phyloP scores from a whole-genome alignment of 2,113 vertebrate genomes.

The Sarotherodon lohbergeri region DNA sequence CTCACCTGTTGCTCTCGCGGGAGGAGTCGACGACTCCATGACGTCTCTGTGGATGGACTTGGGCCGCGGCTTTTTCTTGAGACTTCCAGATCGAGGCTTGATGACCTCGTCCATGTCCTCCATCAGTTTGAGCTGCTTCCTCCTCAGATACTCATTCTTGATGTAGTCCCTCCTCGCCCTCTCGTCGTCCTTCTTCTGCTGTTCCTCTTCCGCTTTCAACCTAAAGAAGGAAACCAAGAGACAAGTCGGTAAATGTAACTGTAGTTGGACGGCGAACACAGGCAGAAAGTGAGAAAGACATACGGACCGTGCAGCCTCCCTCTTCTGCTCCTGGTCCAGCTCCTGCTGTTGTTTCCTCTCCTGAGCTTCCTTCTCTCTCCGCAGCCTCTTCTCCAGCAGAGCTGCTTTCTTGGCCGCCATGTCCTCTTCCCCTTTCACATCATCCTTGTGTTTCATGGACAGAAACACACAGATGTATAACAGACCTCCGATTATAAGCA shows the following conservation, averaged over 20 bases:
- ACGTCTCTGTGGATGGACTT: conserved; percentile 94
- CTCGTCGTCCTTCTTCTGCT: conserved; percentile 90
- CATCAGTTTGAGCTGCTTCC: conserved; percentile 93
- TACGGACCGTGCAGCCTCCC: conserved; percentile 83
- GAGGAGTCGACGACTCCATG: conserved; percentile 82
- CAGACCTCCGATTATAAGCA: not conserved
- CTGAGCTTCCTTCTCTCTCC: conserved; percentile 87
- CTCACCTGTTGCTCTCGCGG: conserved; percentile 82
- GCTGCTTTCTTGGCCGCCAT: conserved; percentile 93
- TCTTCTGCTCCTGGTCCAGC: conserved; percentile 87
- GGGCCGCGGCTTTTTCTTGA: conserved; percentile 90
- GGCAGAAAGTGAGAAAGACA: not conserved
- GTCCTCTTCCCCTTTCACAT: conserved; percentile 89
- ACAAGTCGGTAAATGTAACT: not conserved
- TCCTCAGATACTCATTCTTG: conserved; percentile 88
- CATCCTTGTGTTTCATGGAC: conserved; percentile 76
- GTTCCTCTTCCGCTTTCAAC: conserved; percentile 91
- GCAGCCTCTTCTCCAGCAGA: conserved; percentile 87
- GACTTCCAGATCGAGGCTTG: conserved; percentile 80
- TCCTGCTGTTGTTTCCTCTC: conserved; percentile 88
- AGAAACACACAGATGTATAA: not conserved
- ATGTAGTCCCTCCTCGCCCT: conserved; percentile 86
- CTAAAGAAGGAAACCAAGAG: conserved; percentile 57
- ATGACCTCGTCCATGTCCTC: conserved; percentile 91
- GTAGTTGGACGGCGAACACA: not conserved